Evolutionary conservation across 2,888 invertebrate species (phyloP), one percentile per base, ranked within the genome.

Genomic region (Anarsia innoxiella): DNA sequence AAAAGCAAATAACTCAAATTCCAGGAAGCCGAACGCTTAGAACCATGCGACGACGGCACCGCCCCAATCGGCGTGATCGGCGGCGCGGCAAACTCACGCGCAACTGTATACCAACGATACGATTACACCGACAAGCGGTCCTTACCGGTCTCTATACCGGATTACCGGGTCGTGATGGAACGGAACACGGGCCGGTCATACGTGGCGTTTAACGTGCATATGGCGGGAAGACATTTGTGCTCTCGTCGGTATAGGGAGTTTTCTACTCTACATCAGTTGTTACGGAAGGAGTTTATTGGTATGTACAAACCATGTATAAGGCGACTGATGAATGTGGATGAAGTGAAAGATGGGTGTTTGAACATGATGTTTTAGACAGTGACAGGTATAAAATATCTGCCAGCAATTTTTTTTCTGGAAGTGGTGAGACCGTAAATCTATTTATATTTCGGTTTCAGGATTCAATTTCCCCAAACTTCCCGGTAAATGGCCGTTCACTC

Each of bases 171-270:
- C 45, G 89, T 95, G 45, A 78, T 80, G 80, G 95, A 95, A 67
- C 86, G 93, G 51, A 91, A 90, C 64, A 94, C 91, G 51, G 30
- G 15, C 35, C 94, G 98, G 58, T 91, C 94, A 52, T 98, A 91
- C 83, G 96, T 97, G 53, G 96, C 91, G 6, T 99, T 95, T 83
- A 99, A 99, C 70, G 97, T 99, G 46, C 97, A 99, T 77, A 99
- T 99, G 98, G 99, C 99, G 3, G 99, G 99, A 0, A 86, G 99
- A 23, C 99, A 99, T 70, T 86, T 99, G 36, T 99, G 99, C 79
- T 98, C 98, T 33, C 87, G 99, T 34, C 88, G 99, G 25, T 99
- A 99, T 74, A 88, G 97, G 42, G 99, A 99, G 84, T 99, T 99
- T 74, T 91, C 96, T 5, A 92, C 93, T 49, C 84, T 99, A 44